Evolutionary conservation across 2,113 vertebrate genomes (phyloP).

Genomic region (Reinhardtius hippoglossoides): DNA sequence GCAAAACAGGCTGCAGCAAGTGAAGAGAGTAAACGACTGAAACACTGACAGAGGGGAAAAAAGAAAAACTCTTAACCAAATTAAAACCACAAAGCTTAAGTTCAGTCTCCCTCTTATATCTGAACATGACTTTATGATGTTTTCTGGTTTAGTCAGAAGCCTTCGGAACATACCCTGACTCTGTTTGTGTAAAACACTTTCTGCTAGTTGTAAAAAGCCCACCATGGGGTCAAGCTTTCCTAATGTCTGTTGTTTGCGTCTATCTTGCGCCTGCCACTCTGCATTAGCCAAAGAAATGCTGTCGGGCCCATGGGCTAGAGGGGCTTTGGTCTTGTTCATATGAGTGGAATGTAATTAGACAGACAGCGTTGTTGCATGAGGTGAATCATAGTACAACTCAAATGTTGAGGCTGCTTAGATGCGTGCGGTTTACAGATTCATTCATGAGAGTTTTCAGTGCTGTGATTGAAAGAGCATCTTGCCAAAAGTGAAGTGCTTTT

Average conservation of each 20-base stretch:
- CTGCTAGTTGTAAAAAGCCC: slow-evolving; percentile 49
- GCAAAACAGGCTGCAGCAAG: slow-evolving; percentile 5
- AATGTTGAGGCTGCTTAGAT: slow-evolving; percentile 35
- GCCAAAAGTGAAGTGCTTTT: not conserved
- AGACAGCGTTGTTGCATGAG: slow-evolving; percentile 37
- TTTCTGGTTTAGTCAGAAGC: not conserved
- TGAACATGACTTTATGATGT: not conserved
- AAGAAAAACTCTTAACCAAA: not conserved
- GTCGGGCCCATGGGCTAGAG: slow-evolving; percentile 46
- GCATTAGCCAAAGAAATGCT: slow-evolving; percentile 64
- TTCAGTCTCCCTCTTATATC: not conserved
- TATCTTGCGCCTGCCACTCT: slow-evolving; percentile 64
- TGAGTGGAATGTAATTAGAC: slow-evolving; percentile 61
- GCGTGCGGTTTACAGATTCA: slow-evolving; percentile 11
- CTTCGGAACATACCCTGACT: slow-evolving; percentile 6
- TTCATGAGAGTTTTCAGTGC: not conserved
- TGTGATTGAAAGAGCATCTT: not conserved
- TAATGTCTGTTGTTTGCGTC: slow-evolving; percentile 68
- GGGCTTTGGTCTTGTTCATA: slow-evolving; percentile 61
- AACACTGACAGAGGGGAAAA: slow-evolving; percentile 11
- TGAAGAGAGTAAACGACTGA: slow-evolving; percentile 12
- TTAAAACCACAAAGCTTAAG: not conserved
- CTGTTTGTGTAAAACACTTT: slow-evolving; percentile 22
- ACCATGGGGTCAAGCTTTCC: slow-evolving; percentile 48
- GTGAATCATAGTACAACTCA: slow-evolving; percentile 49